phyloP scores from a whole-genome alignment of 53 echinoderm and acorn worm genomes.

The Glandiceps talaboti region DNA sequence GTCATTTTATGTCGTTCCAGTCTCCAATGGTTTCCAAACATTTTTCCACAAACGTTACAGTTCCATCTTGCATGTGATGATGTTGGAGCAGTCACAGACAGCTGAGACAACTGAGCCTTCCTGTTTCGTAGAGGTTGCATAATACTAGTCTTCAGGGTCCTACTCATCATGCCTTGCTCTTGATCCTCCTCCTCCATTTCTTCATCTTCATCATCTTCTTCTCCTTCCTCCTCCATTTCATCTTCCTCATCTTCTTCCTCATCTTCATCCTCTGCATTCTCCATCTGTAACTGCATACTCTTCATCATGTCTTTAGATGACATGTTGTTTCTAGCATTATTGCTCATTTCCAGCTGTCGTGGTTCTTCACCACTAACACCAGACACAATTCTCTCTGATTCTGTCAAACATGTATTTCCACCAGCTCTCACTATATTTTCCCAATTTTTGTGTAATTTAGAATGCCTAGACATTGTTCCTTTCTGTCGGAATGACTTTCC shows the following conservation, averaged over 20 bases:
- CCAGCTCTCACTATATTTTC: background rate
- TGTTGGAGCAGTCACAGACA: background rate
- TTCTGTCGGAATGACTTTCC: background rate
- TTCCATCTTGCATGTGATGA: background rate
- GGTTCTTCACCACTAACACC: too few species aligned
- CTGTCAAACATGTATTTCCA: too few species aligned
- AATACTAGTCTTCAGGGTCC: background rate
- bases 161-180: background rate
- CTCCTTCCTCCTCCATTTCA: conserved; percentile 4
- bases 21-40: background rate
- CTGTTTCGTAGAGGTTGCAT: background rate
- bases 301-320: background rate
- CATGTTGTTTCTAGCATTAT: background rate
- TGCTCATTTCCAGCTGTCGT: background rate
- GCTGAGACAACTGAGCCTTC: background rate
- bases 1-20: background rate
- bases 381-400: background rate
- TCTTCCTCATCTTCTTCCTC: conserved; percentile 6
- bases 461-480: background rate
- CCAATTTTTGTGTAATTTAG: background rate
- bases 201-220: background rate
- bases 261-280: background rate
- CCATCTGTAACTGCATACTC: background rate
- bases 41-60: background rate
- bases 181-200: background rate